Conservation (phyloP, 2,113 vertebrate species). For the Cheirogaleus medius region DNA sequence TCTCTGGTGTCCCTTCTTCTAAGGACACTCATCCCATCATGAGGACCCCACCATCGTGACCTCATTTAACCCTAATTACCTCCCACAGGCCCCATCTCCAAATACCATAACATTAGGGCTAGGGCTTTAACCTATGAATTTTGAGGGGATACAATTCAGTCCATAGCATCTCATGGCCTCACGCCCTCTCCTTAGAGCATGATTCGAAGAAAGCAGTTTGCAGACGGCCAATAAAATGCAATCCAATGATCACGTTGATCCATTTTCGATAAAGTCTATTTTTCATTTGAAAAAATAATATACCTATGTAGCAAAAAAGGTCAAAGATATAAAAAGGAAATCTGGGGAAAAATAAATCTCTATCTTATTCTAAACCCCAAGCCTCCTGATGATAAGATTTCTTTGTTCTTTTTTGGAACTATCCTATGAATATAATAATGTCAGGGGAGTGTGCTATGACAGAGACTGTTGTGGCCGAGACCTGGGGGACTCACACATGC, state of each 20-base stretch:
- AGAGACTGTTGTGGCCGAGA: neutral
- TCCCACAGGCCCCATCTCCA: neutral
- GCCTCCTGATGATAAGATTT: neutral
- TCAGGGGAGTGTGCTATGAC: neutral
- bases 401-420: neutral
- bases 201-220: neutral
- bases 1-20: neutral
- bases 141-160: neutral
- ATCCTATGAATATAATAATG: neutral
- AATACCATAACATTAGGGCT: neutral
- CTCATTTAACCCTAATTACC: neutral
- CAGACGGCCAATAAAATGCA: neutral
- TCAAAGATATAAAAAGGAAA: neutral
- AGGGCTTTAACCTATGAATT: neutral
- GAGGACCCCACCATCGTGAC: neutral
- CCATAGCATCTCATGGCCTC: neutral
- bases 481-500: fast-evolving
- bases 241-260: neutral
- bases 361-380: neutral
- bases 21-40: neutral
- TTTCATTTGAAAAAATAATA: neutral
- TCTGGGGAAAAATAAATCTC: neutral
- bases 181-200: neutral
- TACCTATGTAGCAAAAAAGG: neutral
- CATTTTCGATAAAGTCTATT: neutral